Evolutionary conservation across 2,888 invertebrate genomes (phyloP).

Genomic region (Pollenia griseotomentosa): DNA sequence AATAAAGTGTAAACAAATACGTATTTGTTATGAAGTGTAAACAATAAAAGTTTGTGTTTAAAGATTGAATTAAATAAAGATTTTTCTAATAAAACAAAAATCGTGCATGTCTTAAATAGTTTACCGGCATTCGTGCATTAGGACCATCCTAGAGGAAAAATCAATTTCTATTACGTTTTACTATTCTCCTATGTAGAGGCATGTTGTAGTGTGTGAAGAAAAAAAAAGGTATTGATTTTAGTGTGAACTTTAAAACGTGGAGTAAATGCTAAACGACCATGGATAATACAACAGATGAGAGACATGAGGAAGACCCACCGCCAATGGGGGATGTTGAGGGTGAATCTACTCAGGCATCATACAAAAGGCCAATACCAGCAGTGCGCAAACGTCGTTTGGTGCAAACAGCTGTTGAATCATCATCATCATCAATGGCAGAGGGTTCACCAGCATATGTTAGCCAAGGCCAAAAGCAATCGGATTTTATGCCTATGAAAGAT

Average conservation of each 20-base stretch:
- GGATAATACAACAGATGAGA: slow-evolving; percentile 81
- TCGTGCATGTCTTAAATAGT: slow-evolving; percentile 20
- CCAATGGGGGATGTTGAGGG: slow-evolving; percentile 73
- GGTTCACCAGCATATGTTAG: slow-evolving; percentile 67
- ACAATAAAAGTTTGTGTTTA: slow-evolving; percentile 12
- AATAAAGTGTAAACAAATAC: slow-evolving; percentile 26
- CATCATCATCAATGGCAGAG: slow-evolving; percentile 48
- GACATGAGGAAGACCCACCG: slow-evolving; percentile 78
- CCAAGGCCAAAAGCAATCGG: slow-evolving; percentile 68
- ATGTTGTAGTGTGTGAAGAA: slow-evolving; percentile 20
- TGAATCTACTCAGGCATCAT: slow-evolving; percentile 46
- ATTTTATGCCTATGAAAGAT: slow-evolving; percentile 39
- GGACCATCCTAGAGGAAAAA: slow-evolving; percentile 77
- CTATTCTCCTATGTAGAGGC: slow-evolving; percentile 36
- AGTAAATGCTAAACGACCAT: slow-evolving; percentile 76
- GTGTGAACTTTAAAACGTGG: slow-evolving; percentile 46
- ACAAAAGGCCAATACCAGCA: slow-evolving; percentile 78
- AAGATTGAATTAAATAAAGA: slow-evolving; percentile 38
- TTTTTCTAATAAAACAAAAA: not conserved
- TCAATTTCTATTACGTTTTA: slow-evolving; percentile 76
- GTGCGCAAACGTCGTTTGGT: slow-evolving; percentile 78
- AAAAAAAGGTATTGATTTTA: slow-evolving; percentile 28
- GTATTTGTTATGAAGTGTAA: slow-evolving; percentile 31
- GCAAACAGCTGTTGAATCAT: slow-evolving; percentile 76
- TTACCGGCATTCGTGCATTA: slow-evolving; percentile 53